Evolutionary conservation across 2,888 invertebrate genomes (phyloP).

Genomic region (Dolomedes plantarius): DNA sequence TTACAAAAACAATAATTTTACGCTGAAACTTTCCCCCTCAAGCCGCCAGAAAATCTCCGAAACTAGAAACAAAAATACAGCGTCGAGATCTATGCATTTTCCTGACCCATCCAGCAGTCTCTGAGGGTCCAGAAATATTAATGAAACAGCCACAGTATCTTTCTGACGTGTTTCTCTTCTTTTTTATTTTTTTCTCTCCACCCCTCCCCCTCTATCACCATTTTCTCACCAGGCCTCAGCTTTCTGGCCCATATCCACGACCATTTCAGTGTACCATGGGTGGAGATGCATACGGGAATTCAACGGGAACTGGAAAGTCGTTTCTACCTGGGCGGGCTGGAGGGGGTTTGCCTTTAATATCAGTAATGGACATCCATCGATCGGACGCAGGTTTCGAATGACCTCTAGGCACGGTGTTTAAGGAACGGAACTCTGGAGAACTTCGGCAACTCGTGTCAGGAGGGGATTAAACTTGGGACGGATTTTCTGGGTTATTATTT

Average conservation of each 20-base stretch:
- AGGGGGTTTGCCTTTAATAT: conserved; percentile 52
- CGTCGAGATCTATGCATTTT: not conserved
- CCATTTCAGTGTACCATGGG: conserved; percentile 1
- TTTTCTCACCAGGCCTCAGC: not conserved
- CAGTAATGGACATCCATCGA: conserved; percentile 67
- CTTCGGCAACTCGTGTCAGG: not conserved
- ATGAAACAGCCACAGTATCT: not conserved
- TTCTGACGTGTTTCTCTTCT: not conserved
- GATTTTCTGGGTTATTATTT: not conserved
- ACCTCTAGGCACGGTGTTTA: conserved; percentile 6
- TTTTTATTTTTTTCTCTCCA: not conserved
- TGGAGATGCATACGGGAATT: conserved; percentile 6
- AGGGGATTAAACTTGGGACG: not conserved
- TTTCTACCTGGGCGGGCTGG: conserved; percentile 40
- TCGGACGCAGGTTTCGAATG: conserved; percentile 39
- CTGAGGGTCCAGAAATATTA: not conserved
- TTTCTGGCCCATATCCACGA: conserved; percentile 7
- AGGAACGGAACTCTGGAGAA: not conserved
- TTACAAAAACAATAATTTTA: no score
- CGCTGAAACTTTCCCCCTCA: no score
- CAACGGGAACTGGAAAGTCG: conserved; percentile 8
- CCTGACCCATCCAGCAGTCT: not conserved
- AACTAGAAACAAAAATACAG: not conserved
- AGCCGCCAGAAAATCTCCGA: not conserved
- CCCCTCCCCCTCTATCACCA: not conserved